Percentiles rank a stretch among this genome's conserved stretches.
Evolutionary conservation across 2,797 vertebrate genomes (phyloP).

Genomic region (Choloepus didactylus): DNA sequence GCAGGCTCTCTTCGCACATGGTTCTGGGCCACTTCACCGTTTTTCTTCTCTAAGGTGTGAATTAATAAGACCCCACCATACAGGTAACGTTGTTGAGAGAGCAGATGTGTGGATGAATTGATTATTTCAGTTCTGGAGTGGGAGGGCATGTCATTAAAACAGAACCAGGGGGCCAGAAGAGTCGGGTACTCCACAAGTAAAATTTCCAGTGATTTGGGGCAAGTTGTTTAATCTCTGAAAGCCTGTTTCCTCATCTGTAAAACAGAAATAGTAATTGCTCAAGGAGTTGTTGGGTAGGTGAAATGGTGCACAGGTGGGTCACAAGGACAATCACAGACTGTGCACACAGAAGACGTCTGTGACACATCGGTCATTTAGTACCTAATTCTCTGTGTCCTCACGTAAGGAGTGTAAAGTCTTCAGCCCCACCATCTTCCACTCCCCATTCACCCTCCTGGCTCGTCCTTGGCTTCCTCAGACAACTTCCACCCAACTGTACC

Average conservation of each 20-base stretch:
- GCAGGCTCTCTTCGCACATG: neutral
- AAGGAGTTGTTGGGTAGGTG: neutral
- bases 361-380: neutral
- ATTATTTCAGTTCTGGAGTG: neutral
- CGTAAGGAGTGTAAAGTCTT: neutral
- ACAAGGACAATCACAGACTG: neutral
- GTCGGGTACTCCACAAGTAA: neutral
- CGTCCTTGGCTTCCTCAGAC: neutral
- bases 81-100: neutral
- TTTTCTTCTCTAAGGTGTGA: neutral
- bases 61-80: no score
- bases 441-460: fast-evolving
- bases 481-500: neutral
- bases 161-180: neutral
- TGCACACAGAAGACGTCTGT: neutral
- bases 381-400: neutral
- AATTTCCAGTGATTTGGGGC: neutral
- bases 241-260: neutral
- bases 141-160: neutral
- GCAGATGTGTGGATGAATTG: neutral
- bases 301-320: neutral
- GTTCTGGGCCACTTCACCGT: neutral
- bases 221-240: neutral
- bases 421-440: neutral
- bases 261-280: neutral